Evolutionary conservation across 2,797 vertebrate species (phyloP).

Genomic region (Brotogeris chrysoptera): DNA sequence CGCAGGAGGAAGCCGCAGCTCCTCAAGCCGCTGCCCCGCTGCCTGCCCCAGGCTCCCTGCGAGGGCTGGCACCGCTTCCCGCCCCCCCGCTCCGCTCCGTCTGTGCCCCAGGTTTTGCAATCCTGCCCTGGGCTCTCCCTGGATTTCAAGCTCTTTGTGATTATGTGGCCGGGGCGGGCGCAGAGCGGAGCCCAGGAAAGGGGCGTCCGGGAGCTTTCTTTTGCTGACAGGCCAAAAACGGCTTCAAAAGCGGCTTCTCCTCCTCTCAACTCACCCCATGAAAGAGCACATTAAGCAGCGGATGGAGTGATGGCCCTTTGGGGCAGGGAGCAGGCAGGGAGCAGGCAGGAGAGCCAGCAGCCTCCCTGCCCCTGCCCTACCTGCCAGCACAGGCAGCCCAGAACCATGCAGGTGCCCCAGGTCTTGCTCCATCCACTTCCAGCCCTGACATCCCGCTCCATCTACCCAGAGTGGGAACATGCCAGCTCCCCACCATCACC

Average conservation of each 20-base stretch:
- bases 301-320: rapidly evolving
- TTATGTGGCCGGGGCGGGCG: neutral
- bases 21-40: neutral
- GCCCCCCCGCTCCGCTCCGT: neutral
- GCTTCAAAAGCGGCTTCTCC: neutral
- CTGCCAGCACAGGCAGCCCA: neutral
- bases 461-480: rapidly evolving
- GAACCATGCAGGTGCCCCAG: rapidly evolving
- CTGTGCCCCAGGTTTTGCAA: constrained; percentile 43
- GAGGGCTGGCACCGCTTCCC: neutral
- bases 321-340: neutral
- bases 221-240: neutral
- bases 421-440: rapidly evolving
- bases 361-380: neutral
- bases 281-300: neutral
- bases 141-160: constrained; percentile 38
- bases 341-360: neutral
- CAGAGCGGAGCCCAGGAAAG: constrained; percentile 16
- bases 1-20: neutral
- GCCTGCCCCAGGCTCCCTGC: neutral
- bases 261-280: neutral
- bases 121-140: constrained; percentile 38
- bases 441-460: neutral
- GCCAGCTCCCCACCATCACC: rapidly evolving
- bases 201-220: neutral